A percentile compares a stretch with the other conserved stretches of the same genome.
These are phyloP conservation scores for Nannoperca obscura DNA, from an alignment of 2,797 vertebrate genomes.

Conservation along the genomic window DNA sequence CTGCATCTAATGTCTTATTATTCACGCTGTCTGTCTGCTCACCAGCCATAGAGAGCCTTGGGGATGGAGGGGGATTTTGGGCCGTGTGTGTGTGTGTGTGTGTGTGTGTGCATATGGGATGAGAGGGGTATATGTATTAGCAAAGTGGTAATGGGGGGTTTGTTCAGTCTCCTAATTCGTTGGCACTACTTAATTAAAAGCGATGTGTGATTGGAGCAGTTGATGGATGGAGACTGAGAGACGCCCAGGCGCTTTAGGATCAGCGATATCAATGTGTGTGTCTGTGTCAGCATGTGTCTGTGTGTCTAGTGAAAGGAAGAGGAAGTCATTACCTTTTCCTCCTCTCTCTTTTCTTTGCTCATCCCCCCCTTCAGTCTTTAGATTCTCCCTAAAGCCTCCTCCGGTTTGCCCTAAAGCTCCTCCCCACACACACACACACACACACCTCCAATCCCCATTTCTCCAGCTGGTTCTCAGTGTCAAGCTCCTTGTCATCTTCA, in stretches of 20 bases:
- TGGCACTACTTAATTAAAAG: slow-evolving; percentile 79
- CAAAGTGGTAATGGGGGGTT: slow-evolving; percentile 72
- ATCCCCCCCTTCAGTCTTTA: slow-evolving; percentile 53
- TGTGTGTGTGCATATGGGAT: slow-evolving; percentile 36
- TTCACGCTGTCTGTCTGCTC: slow-evolving; percentile 79
- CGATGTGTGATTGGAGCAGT: slow-evolving; percentile 72
- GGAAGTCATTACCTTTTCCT: slow-evolving; percentile 79
- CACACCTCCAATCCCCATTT: slow-evolving; percentile 27
- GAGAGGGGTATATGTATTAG: slow-evolving; percentile 65
- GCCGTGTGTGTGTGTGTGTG: slow-evolving; percentile 31
- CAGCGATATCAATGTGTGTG: slow-evolving; percentile 27
- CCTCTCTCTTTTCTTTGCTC: slow-evolving; percentile 48
- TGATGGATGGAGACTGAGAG: slow-evolving; percentile 71
- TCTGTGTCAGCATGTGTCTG: slow-evolving; percentile 36
- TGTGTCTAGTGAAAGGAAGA: slow-evolving; percentile 64
- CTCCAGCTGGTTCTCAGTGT: slow-evolving; percentile 76
- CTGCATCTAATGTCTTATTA: slow-evolving; percentile 81
- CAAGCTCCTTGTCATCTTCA: slow-evolving; percentile 70
- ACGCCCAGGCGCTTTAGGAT: slow-evolving; percentile 57
- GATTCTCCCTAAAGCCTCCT: slow-evolving; percentile 59
- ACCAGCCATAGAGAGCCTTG: slow-evolving; percentile 68
- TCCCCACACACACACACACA: too few relatives aligned
- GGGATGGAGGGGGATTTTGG: slow-evolving; percentile 54
- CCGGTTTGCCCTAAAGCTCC: slow-evolving; percentile 22
- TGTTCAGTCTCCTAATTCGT: slow-evolving; percentile 69